A percentile compares a stretch with the other conserved stretches of the same genome.
Conservation (phyloP, 2,888 invertebrate species). For the Leucozona laternaria region DNA sequence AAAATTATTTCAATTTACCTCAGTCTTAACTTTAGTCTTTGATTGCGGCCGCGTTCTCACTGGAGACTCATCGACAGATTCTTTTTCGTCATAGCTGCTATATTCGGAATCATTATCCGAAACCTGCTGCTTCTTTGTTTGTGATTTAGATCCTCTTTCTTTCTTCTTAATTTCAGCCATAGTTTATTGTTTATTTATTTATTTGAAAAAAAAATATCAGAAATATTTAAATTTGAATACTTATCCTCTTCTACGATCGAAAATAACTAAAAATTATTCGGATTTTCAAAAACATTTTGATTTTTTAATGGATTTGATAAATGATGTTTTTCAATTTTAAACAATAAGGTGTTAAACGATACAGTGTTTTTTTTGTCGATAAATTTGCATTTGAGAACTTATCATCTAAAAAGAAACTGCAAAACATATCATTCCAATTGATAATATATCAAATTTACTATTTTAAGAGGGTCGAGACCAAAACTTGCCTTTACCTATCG, state of each 20-base stretch:
- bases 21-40: not conserved
- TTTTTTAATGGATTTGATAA: not conserved
- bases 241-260: not conserved
- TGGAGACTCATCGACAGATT: not conserved
- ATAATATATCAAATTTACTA: no score
- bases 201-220: not conserved
- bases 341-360: not conserved
- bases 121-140: not conserved
- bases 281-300: not conserved
- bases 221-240: not conserved
- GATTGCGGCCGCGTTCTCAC: not conserved
- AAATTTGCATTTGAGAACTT: not conserved
- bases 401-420: no score
- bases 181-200: no score
- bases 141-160: not conserved
- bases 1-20: not conserved
- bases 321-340: not conserved
- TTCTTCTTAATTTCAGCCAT: not conserved
- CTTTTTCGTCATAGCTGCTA: not conserved
- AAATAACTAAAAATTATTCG: not conserved
- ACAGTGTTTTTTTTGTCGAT: not conserved
- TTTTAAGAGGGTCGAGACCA: no score
- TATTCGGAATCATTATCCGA: not conserved
- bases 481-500: no score
- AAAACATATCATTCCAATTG: no score